Base-by-base conservation (phyloP, 1,140 invertebrate species). In the Diorhabda elongata region DNA sequence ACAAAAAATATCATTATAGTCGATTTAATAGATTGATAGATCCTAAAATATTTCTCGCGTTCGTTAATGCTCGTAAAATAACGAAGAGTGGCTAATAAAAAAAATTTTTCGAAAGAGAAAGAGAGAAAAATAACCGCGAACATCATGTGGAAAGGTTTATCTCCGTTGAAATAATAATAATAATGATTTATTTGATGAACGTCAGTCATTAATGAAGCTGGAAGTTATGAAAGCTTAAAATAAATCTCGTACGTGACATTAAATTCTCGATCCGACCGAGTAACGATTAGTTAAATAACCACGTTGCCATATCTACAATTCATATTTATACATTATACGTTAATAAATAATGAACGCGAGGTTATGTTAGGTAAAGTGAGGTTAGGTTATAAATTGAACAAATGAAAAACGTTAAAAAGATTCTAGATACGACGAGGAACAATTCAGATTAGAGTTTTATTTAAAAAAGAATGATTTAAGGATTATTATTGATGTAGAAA, bases 161-260 rank as follows among this genome's bases (percentile, higher is more conserved):
- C 61, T n/a, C 44, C 11, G 61, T 44, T 62, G 61, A 62, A 62
- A 44, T 62, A 62, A 62, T 62, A 62, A 62, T 62, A 62, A 62
- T 62, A 62, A 62, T 62, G 61, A 62, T 62, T 62, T 62, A 62
- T 62, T 62, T 62, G 42, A 47, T 44, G 61, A 42, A 62, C 44
- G 7, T 11, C 44, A 43, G 60, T 62, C 44, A 59, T 26, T 44
- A 62, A 62, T 62, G 61, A 62, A 62, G 61, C 61, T 43, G 42
- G 43, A 43, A 62, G 61, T 44, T 62, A 62, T 62, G 61, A 44
- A 62, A 42, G 64, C 64, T 65, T 65, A n/a, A 65, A 65, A 65
- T 65, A 65, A 56, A 65, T 65, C 64, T 65, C 26, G 52, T 57
- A 65, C 58, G 64, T 65, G 64, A 65, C 64, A 65, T 65, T 58